Base-by-base conservation (phyloP, 1,140 invertebrate species). In the Atta colombica region DNA sequence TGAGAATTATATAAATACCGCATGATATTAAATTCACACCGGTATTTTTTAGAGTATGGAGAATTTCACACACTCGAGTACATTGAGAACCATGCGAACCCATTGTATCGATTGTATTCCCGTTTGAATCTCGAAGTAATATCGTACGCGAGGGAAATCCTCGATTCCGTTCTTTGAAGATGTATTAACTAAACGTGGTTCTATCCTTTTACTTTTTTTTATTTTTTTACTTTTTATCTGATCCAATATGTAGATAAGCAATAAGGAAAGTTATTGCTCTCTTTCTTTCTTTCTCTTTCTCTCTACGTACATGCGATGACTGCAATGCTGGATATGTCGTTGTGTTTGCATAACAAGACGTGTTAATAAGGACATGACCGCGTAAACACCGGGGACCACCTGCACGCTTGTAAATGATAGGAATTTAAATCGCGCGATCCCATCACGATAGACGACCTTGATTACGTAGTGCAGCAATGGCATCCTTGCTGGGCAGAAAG, bases 401-500 rank as follows among this genome's bases (percentile, higher is more conserved):
- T 31, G 68, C 39, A 16, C 66, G 78, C 45, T 53, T n/a, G 39
- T 49, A 84, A 74, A 74, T 51, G 45, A 75, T n/a, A 75, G 55
- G 53, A 84, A 75, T 84, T 74, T 31, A 89, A 89, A 89, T 87
- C 66, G 28, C 39, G 25, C 65, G 66, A 78, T 89, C 35, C 12
- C 21, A 61, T 53, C 71, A 51, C 18, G 66, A 78, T 84, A 87
- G 75, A 74, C 80, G 89, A 80, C 89, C 89, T 90, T 90, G 87
- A 87, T 90, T 89, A 80, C 88, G 72, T 39, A 51, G 66, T 63
- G 61, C 81, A 74, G 45, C 75, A 88, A 51, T 87, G 80, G 75
- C 86, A 90, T 89, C 86, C 75, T 89, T 80, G 55, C 68, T 55
- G 75, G 31, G 63, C 71, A 87, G 74, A 89, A 90, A 85, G 75